Percentiles rank a stretch among this genome's conserved stretches.
Conservation (phyloP, 2,888 invertebrate genomes). For the Choreutis nemorana region DNA sequence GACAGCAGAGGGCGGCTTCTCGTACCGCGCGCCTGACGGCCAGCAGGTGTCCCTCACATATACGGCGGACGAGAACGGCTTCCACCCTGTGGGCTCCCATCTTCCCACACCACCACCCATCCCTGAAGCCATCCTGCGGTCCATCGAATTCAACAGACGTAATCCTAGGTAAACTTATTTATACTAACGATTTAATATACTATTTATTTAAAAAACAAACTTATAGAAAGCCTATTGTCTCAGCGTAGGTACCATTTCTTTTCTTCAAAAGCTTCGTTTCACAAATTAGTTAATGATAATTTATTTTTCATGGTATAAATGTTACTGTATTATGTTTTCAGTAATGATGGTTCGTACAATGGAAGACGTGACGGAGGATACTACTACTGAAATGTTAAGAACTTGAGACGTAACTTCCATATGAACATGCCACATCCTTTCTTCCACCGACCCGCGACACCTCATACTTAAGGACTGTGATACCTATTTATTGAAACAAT, state of each 20-base stretch:
- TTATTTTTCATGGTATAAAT: background rate
- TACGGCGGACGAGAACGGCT: slow-evolving; percentile 76
- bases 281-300: background rate
- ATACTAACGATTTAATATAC: no score
- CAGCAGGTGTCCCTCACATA: slow-evolving; percentile 70
- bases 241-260: no score
- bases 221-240: no score
- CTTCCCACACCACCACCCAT: slow-evolving; percentile 69
- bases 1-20: slow-evolving; percentile 72
- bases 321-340: slow-evolving; percentile 21
- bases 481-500: slow-evolving; percentile 30
- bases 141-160: slow-evolving; percentile 47
- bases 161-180: no score
- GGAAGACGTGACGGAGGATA: slow-evolving; percentile 26
- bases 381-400: slow-evolving; percentile 11
- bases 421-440: no score
- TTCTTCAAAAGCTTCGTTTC: no score
- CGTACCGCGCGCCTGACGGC: slow-evolving; percentile 73
- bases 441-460: no score
- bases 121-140: slow-evolving; percentile 64
- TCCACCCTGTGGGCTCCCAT: slow-evolving; percentile 69
- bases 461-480: slow-evolving; percentile 49
- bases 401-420: no score
- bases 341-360: slow-evolving; percentile 35
- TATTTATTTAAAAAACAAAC: no score